Base-by-base conservation (phyloP, 2,888 invertebrate genomes). In the Acrobasis suavella region DNA sequence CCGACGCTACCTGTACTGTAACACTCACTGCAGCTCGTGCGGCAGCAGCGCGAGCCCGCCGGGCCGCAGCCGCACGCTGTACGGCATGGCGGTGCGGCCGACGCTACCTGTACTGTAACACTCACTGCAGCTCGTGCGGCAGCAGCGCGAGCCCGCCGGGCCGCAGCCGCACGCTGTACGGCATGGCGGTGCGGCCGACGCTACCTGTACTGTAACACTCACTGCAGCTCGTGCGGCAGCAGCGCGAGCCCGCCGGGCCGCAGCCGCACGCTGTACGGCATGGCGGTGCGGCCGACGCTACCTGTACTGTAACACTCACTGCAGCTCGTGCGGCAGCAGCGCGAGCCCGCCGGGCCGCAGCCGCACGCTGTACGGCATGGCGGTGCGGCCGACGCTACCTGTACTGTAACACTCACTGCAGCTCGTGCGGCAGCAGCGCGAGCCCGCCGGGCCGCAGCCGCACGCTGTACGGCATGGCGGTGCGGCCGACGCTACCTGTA, bases 181-280 rank as follows among this genome's bases (percentile, higher is more conserved):
- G 86, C 81, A 86, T 68, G 64, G 76, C 76, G 62, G 84, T 83
- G 73, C 22, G 22, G 22, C 22, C 22, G 22, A 22, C 22, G 2
- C 2, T 22, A 22, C 5, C 22, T 22, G 22, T 22, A 22, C 22
- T 22, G 22, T 22, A 15, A 16, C 10, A 58, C 58, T 58, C 5
- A 58, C 58, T 50, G 58, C 32, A 58, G 10, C 14, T 69, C 60
- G 10, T 6, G 37, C 15, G 85, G 84, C 39, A 61, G 46, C 42
- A 79, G 70, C 55, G 62, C 65, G 63, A 86, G 77, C 69, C 82
- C 77, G 73, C 85, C 86, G 62, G 81, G 83, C 78, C 81, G 67
- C 72, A 90, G 74, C 8, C 83, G 84, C 82, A 88, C 76, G 76
- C 81, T 80, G 85, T 82, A 89, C 58, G 87, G 86, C 81, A 86